Conservation (phyloP, 2,113 vertebrate species). For the Stomatorhinus ivindoensis region DNA sequence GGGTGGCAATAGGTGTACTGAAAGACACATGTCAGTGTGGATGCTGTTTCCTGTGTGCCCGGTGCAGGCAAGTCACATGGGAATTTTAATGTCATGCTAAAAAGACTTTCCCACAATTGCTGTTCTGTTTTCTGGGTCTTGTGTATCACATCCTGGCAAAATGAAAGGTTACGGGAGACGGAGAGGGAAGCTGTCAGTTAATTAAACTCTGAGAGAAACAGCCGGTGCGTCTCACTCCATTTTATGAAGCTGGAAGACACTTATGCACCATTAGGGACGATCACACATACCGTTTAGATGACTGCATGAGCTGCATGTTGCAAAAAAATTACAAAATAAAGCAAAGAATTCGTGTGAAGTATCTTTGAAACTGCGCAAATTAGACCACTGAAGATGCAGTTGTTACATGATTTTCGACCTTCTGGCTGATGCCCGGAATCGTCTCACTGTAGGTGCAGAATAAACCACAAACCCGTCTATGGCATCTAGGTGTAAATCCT, state of each 20-base stretch:
- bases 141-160: not conserved
- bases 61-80: not conserved
- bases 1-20: not conserved
- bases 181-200: not conserved
- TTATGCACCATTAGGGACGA: not conserved
- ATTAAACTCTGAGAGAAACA: constrained; percentile 13
- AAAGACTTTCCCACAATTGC: not conserved
- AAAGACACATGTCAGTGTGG: not conserved
- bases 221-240: not conserved
- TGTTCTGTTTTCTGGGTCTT: not conserved
- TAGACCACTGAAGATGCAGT: not conserved
- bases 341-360: not conserved
- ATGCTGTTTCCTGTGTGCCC: not conserved
- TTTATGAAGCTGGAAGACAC: not conserved
- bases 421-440: not conserved
- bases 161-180: not conserved
- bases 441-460: not conserved
- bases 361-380: not conserved
- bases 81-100: not conserved
- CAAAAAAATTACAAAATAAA: not conserved
- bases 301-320: not conserved
- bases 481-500: not conserved
- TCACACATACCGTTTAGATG: not conserved
- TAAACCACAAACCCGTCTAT: not conserved
- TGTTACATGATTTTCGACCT: not conserved